Evolutionary conservation across 2,888 invertebrate genomes (phyloP), one percentile per base, ranked within the genome.

Genomic region (Exephanes ischioxanthus): DNA sequence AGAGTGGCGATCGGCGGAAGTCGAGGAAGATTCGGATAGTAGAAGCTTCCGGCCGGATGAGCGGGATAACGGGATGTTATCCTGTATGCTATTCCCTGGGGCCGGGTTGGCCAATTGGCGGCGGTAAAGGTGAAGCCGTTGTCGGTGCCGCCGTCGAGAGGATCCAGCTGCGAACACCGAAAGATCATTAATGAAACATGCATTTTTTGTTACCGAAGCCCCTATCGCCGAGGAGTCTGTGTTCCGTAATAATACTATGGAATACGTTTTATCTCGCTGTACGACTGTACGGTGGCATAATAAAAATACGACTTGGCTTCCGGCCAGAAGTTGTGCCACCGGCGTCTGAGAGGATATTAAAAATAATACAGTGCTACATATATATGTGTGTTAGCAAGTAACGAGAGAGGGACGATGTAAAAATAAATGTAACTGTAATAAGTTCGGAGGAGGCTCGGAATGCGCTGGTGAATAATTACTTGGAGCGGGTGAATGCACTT

Each of bases 121-220:
- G 99, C 97, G 22, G 98, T 98, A 95, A 99, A 99, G 76, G 98
- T 98, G 95, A 98, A 97, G 3, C 99, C 99, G 94, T 98, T 98
- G 95, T 99, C 98, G 63, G 98, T 98, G 75, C 99, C 99, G 16
- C 98, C 98, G 94, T 99, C 99, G 90, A 98, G 94, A 0, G 98
- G 98, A 94, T 98, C 97, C 94, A 98, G 96, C 97, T 97, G 94
- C 6, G 68, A 67, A 83, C 53, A 75, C 53, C 61, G 70, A 72
- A 84, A 79, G 41, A 67, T 68, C 37, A 45, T 53, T 61, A 19
- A 83, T 72, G 83, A 63, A 86, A 80, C 77, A 45, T 16, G 76
- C 67, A 70, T 79, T 83, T 83, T 83, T 66, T 30, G 26, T 37
- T 78, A 48, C 22, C 30, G 19, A 33, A 76, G 66, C 66, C 55